phyloP scores from a whole-genome alignment of 1,140 invertebrate species.

The Trichoplusia ni region DNA sequence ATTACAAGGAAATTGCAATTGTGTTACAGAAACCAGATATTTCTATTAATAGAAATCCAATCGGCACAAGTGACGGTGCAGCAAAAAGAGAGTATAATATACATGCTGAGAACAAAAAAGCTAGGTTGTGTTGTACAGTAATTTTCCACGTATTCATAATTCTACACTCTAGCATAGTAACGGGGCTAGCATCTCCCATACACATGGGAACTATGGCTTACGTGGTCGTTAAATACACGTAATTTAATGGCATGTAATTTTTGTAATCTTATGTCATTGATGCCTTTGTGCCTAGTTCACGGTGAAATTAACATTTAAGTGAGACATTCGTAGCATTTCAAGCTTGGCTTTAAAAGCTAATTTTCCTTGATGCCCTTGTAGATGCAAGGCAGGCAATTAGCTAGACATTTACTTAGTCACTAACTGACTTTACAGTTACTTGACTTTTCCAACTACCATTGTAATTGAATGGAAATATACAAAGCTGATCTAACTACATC shows the following conservation, averaged over 20 bases:
- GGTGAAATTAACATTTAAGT: constrained; percentile 12
- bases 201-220: constrained; percentile 60
- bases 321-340: constrained; percentile 10
- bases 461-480: no score
- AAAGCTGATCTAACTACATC: no score
- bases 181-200: constrained; percentile 67
- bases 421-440: no score
- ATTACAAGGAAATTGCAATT: no score
- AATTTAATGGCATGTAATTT: constrained; percentile 59
- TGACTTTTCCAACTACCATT: no score
- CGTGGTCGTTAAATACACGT: constrained; percentile 55
- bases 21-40: background rate
- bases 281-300: constrained; percentile 21
- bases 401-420: no score
- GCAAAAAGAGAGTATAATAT: constrained; percentile 7
- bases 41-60: constrained; percentile 5
- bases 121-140: constrained; percentile 43
- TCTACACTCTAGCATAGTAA: constrained; percentile 64
- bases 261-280: constrained; percentile 26
- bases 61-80: background rate
- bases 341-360: constrained; percentile 8
- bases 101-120: constrained; percentile 31
- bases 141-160: constrained; percentile 75
- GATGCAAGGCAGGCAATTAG: no score
- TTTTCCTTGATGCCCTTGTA: no score